Base-by-base conservation (phyloP, 1,140 invertebrate species). In the Macrobrachium rosenbergii region DNA sequence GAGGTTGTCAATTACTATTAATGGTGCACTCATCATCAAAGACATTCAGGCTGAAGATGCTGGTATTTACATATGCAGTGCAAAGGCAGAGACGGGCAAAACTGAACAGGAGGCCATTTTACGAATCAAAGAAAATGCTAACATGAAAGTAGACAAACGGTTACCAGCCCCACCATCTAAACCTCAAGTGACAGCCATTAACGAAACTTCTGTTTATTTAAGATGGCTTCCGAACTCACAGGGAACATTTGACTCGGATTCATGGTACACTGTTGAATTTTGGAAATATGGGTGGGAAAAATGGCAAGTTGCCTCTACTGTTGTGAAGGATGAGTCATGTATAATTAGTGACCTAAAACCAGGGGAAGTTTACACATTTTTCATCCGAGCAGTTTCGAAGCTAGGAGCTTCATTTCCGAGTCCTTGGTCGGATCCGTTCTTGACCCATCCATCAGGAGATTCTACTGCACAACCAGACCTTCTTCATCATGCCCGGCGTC, bases 41-140 rank as follows among this genome's bases (percentile, higher is more conserved):
- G 62, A 85, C 16, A 64, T 77, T 11, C 76, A 43, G 17, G 43
- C 28, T 63, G 63, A 75, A n/a, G 96, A 97, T 92, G 94, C 95
- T 11, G 96, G 96, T 6, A 89, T 95, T 43, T 97, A 97, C 92
- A 96, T 96, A 19, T 96, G 97, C 91, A 95, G 95, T 59, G 96
- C 96, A 5, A 94, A 94, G 2, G 96, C 96, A 67, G 95, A 95
- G 88, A 52, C 52, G 0, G 52, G 52, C 52, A 52, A 52, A 52
- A 12, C 52, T 52, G 52, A 52, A 12, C 52, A 52, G 12, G 52
- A 52, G 7, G 52, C 52, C 52, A 52, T 52, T 52, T 52, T 52
- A 52, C 52, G 6, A 52, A 52, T 52, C 7, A 52, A 52, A 10
- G 52, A 52, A 52, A 52, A 52, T 52, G 7, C 52, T 52, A 95